Conservation (phyloP, 2,888 invertebrate genomes). For the Brachynemurus nebulosus region DNA sequence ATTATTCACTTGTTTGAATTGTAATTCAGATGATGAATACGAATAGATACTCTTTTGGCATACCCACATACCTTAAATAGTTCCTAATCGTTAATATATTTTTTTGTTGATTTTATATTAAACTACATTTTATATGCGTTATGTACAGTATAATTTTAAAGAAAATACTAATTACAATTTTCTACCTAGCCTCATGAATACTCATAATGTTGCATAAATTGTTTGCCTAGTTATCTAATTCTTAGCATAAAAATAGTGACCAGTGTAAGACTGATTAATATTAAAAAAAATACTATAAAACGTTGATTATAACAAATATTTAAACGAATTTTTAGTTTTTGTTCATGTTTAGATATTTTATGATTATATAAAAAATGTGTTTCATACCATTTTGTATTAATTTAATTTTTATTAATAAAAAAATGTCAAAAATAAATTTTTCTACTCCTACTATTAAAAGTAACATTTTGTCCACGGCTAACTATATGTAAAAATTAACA, state of each 20-base stretch:
- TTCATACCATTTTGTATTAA: neutral
- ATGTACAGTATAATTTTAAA: too few relatives aligned
- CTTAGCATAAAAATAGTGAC: too few relatives aligned
- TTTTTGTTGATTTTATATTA: neutral
- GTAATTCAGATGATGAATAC: neutral
- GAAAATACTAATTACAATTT: too few relatives aligned
- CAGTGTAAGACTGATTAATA: too few relatives aligned
- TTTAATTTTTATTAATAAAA: neutral
- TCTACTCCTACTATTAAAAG: too few relatives aligned
- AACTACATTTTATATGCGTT: neutral
- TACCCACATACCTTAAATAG: neutral
- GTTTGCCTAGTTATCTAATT: too few relatives aligned
- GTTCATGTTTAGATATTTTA: neutral
- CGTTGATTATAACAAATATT: neutral
- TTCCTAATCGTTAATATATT: neutral
- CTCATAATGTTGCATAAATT: too few relatives aligned
- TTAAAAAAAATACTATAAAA: neutral
- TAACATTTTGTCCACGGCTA: too few relatives aligned
- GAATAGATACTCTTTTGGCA: neutral
- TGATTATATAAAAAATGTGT: neutral
- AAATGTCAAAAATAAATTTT: neutral
- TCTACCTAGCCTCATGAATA: too few relatives aligned
- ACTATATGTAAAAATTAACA: too few relatives aligned
- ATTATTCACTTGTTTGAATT: neutral
- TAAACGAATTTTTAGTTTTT: neutral